A percentile compares a stretch with the other conserved stretches of the same genome.
phyloP scores from a whole-genome alignment of 92 coral and sea anemone genomes.

The Desmophyllum pertusum region DNA sequence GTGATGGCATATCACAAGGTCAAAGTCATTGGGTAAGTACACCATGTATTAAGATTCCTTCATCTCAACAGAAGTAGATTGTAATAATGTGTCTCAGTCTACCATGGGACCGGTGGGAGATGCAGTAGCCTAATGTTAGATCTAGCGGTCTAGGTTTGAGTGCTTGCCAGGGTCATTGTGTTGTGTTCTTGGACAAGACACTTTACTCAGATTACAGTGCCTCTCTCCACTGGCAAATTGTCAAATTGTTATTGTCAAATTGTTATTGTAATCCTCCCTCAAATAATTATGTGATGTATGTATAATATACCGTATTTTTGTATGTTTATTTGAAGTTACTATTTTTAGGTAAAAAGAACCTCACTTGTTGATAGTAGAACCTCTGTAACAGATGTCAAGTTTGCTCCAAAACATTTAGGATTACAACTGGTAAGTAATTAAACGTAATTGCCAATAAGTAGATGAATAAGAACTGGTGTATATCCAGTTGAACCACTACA shows the following conservation, averaged over 20 bases:
- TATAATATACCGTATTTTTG: background rate
- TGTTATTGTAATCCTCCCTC: too few relatives aligned
- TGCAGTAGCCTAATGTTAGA: too few relatives aligned
- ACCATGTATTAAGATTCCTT: background rate
- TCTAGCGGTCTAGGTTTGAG: too few relatives aligned
- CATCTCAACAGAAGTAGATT: background rate
- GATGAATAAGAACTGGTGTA: too few relatives aligned
- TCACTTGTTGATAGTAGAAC: slow-evolving; percentile 97
- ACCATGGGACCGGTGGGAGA: background rate
- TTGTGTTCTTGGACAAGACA: too few relatives aligned
- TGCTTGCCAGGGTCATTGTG: too few relatives aligned
- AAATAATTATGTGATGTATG: too few relatives aligned
- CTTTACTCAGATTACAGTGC: too few relatives aligned
- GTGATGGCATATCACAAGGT: slow-evolving; percentile 74
- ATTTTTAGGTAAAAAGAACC: slow-evolving; percentile 88
- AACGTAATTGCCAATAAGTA: too few relatives aligned
- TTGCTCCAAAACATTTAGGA: slow-evolving; percentile 93
- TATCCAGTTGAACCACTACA: too few relatives aligned
- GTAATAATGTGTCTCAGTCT: background rate
- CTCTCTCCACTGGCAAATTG: too few relatives aligned
- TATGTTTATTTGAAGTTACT: background rate
- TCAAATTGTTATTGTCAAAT: too few relatives aligned
- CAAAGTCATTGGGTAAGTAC: slow-evolving; percentile 91
- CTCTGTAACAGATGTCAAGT: slow-evolving; percentile 98
- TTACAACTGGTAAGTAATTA: slow-evolving; percentile 78